Percentiles rank a stretch among this genome's conserved stretches.
phyloP scores from a whole-genome alignment of 2,888 invertebrate species.

The Hirtodrosophila trivittata region DNA sequence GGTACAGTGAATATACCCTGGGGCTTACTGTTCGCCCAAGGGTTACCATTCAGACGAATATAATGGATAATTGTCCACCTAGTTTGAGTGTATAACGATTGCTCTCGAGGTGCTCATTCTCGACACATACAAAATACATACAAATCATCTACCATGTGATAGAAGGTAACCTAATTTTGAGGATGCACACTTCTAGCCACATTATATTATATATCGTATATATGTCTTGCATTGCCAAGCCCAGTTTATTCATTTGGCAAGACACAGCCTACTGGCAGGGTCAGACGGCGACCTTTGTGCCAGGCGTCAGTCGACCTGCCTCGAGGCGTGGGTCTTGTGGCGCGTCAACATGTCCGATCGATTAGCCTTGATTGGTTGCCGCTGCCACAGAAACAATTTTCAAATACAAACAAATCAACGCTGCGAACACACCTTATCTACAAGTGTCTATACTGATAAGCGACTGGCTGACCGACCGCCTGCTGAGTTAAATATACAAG shows the following conservation, averaged over 20 bases:
- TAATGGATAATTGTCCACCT: too few relatives aligned
- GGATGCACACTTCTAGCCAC: too few relatives aligned
- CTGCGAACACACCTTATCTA: slow-evolving; percentile 2
- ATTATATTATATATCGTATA: too few relatives aligned
- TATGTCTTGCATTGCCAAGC: slow-evolving; percentile 1
- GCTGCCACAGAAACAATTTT: slow-evolving; percentile 15
- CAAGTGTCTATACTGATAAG: neutral
- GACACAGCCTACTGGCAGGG: slow-evolving; percentile 22
- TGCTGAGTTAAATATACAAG: too few relatives aligned
- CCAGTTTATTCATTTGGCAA: neutral
- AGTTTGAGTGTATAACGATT: too few relatives aligned
- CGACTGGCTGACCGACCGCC: neutral
- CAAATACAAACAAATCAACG: slow-evolving; percentile 5
- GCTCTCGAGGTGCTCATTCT: too few relatives aligned
- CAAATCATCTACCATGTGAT: too few relatives aligned
- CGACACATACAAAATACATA: too few relatives aligned
- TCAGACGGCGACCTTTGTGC: slow-evolving; percentile 31
- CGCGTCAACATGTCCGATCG: slow-evolving; percentile 35
- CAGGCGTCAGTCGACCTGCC: slow-evolving; percentile 29
- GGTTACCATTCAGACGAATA: too few relatives aligned
- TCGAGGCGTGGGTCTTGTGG: slow-evolving; percentile 10
- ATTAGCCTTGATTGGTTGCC: slow-evolving; percentile 18
- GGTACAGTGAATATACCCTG: too few relatives aligned
- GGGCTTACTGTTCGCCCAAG: too few relatives aligned
- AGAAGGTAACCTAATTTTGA: too few relatives aligned